Percentiles rank a stretch among this genome's conserved stretches.
phyloP scores from a whole-genome alignment of 2,113 vertebrate genomes.

The Anarrhichthys ocellatus region DNA sequence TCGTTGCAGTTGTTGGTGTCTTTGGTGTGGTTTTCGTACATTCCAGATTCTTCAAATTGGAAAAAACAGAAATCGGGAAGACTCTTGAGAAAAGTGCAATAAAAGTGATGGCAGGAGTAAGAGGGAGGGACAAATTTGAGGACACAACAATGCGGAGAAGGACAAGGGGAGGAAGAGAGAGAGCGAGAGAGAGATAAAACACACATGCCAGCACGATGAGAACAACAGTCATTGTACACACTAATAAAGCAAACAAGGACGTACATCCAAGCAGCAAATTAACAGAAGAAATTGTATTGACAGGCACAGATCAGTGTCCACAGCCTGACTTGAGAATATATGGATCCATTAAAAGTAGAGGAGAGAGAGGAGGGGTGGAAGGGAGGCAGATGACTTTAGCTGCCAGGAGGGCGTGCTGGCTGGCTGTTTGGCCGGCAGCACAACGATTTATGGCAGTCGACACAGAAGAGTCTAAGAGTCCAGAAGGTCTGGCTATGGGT shows the following conservation, averaged over 20 bases:
- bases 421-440: conserved; percentile 63
- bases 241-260: conserved; percentile 37
- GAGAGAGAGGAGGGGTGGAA: conserved; percentile 29
- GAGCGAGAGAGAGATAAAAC: conserved; percentile 6
- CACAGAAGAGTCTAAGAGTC: conserved; percentile 73
- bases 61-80: conserved; percentile 24
- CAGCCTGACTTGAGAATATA: conserved; percentile 57
- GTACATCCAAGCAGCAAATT: conserved; percentile 59
- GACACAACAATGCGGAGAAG: conserved; percentile 32
- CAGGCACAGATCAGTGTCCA: conserved; percentile 51
- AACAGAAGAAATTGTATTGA: conserved; percentile 46
- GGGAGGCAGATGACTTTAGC: conserved; percentile 36
- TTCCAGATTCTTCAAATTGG: conserved; percentile 64
- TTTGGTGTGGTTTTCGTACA: conserved; percentile 80
- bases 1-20: conserved; percentile 77
- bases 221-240: conserved; percentile 24
- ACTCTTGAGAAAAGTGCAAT: conserved; percentile 31
- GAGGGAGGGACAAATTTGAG: conserved; percentile 41
- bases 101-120: conserved; percentile 9
- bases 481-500: conserved; percentile 30
- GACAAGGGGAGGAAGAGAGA: not conserved
- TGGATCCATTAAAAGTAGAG: conserved; percentile 60
- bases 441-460: conserved; percentile 76
- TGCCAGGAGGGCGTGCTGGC: conserved; percentile 59
- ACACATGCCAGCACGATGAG: conserved; percentile 21